Base-by-base conservation (phyloP, 1,140 invertebrate genomes). In the Euglossa dilemma region DNA sequence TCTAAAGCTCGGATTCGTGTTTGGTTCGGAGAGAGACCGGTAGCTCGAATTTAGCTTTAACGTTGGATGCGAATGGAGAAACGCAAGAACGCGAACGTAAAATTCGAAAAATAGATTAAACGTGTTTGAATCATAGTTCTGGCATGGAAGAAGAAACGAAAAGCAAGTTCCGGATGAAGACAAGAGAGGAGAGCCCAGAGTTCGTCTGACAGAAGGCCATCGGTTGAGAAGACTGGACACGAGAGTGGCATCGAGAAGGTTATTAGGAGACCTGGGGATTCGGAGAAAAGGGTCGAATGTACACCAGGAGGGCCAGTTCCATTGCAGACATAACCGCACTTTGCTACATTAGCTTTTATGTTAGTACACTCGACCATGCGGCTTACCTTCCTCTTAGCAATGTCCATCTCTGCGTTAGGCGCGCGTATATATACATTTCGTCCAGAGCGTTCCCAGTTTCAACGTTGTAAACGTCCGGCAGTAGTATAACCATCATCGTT, bases 281-380 rank as follows among this genome's bases (percentile, higher is more conserved):
- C 52, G 59, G 56, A 52, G 54, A 28, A 72, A 64, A 83, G 70
- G 59, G 69, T 28, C 61, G 70, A 85, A 85, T 80, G 83, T 79
- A 78, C 82, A 79, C 59, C 61, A 54, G 50, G 43, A 83, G 79
- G 80, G 64, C 84, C 23, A 72, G 84, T 89, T 84, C 87, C 88
- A 86, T 84, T 87, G 83, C 88, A 71, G 87, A 85, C 85, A 89
- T 89, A 89, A 89, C 88, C 89, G 85, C 87, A 90, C 83, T 90
- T 90, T 90, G 89, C 85, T 89, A 89, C 90, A 90, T 91, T 90
- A 90, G 88, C 89, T 91, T 91, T 91, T 90, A 91, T 90, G 87
- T 87, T 89, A 89, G 89, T 84, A 87, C 85, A 79, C 86, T 84
- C 86, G 74, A 81, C 77, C 87, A 85, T 83, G 81, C 84, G 84